Evolutionary conservation across 2,888 invertebrate species (phyloP).

Genomic region (Asteroscopus sphinx): DNA sequence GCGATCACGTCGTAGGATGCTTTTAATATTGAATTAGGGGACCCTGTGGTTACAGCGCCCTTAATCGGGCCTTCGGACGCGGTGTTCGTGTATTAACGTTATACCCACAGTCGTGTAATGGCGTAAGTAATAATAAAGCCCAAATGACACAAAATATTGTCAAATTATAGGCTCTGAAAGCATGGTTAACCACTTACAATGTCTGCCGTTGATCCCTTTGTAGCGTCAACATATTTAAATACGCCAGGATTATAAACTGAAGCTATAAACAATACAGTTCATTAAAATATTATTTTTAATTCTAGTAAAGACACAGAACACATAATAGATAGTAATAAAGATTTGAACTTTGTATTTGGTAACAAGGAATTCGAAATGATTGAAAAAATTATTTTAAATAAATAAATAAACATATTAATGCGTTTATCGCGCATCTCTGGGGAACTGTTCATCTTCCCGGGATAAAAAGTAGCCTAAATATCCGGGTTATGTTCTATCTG

Average conservation of each 20-base stretch:
- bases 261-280: too few relatives aligned
- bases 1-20: conserved; percentile 88
- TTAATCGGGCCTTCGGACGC: conserved; percentile 84
- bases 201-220: conserved; percentile 82
- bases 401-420: too few relatives aligned
- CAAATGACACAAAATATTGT: conserved; percentile 90
- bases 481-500: too few relatives aligned
- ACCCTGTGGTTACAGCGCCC: conserved; percentile 87
- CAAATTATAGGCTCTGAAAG: conserved; percentile 89
- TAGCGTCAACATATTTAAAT: conserved; percentile 71
- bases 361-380: too few relatives aligned
- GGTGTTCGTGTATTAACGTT: conserved; percentile 84
- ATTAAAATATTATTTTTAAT: too few relatives aligned
- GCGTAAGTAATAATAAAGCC: conserved; percentile 89
- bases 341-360: too few relatives aligned
- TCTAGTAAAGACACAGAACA: too few relatives aligned
- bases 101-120: conserved; percentile 87
- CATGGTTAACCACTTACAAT: conserved; percentile 88
- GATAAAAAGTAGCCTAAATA: too few relatives aligned
- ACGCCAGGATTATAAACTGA: not conserved
- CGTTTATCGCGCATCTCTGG: too few relatives aligned
- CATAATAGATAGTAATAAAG: too few relatives aligned
- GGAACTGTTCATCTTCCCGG: too few relatives aligned
- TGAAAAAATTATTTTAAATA: too few relatives aligned
- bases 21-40: conserved; percentile 90